Percentiles rank a stretch among this genome's conserved stretches.
phyloP scores from a whole-genome alignment of 2,797 vertebrate genomes.

The Mormyrus proboscirostris region DNA sequence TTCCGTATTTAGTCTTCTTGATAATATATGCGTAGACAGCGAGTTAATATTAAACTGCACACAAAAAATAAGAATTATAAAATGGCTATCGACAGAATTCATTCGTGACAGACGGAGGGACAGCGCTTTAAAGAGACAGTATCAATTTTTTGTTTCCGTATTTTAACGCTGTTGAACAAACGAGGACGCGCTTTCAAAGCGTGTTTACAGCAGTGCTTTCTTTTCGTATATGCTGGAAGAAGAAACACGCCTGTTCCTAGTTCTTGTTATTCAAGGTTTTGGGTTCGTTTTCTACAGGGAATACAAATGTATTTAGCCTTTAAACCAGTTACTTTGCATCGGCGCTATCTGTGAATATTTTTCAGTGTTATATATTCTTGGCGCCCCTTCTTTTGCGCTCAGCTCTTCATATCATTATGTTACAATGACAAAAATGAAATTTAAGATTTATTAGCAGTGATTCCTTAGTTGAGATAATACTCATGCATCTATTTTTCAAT shows the following conservation, averaged over 20 bases:
- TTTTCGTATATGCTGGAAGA: background rate
- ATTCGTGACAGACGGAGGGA: slow-evolving; percentile 47
- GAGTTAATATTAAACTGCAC: slow-evolving; percentile 15
- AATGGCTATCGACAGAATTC: slow-evolving; percentile 46
- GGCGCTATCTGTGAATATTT: background rate
- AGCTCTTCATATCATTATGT: background rate
- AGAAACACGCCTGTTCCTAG: background rate
- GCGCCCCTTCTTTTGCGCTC: background rate
- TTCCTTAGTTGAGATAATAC: background rate
- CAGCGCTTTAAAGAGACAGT: slow-evolving; percentile 61
- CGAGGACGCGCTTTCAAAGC: slow-evolving; percentile 23
- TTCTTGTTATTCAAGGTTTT: background rate
- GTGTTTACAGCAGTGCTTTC: background rate
- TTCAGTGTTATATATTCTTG: background rate
- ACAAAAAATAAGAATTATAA: slow-evolving; percentile 37
- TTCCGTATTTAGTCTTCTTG: background rate
- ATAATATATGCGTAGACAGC: background rate
- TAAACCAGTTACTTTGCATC: background rate
- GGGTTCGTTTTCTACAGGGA: background rate
- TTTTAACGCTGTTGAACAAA: slow-evolving; percentile 30
- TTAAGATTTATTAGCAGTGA: background rate
- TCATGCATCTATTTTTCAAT: background rate
- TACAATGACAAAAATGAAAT: background rate
- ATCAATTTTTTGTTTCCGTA: slow-evolving; percentile 42
- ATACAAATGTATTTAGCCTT: background rate